These are phyloP conservation scores for Margarornis squamiger DNA, from an alignment of 2,797 vertebrate species.

Conservation along the genomic window DNA sequence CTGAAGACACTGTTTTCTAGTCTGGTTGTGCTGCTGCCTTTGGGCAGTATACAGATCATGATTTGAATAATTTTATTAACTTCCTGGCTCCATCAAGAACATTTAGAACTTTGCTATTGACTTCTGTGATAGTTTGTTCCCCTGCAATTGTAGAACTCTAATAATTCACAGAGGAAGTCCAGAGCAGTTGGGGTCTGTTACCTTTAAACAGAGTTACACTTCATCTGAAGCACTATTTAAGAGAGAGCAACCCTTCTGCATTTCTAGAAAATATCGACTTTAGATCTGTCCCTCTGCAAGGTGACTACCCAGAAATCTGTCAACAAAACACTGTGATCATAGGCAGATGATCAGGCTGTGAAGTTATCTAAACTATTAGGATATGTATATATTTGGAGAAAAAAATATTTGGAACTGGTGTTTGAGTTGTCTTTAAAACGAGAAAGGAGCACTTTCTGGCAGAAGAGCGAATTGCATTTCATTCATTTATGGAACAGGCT, in stretches of 20 bases:
- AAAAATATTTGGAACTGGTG: background rate
- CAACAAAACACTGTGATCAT: background rate
- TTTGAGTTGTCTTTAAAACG: background rate
- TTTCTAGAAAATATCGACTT: background rate
- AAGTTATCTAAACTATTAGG: background rate
- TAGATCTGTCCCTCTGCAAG: background rate
- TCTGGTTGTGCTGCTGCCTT: background rate
- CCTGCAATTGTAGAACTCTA: background rate
- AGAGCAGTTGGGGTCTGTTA: background rate
- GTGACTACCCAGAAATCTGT: background rate
- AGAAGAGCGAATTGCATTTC: background rate
- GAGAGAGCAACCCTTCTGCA: background rate
- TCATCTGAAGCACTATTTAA: background rate
- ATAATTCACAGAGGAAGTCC: background rate
- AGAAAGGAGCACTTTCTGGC: background rate
- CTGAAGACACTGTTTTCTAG: background rate
- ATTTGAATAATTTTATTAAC: background rate
- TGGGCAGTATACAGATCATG: background rate
- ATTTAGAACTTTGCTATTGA: background rate
- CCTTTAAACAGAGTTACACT: background rate
- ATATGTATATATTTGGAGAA: background rate
- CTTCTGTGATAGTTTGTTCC: background rate
- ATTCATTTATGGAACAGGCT: background rate
- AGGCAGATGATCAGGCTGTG: background rate
- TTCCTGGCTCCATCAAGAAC: background rate